Evolutionary conservation across 37 sponge, comb jelly and placozoan genomes (phyloP), one percentile per base, ranked within the genome.

Genomic region (Aplysina aerophoba): DNA sequence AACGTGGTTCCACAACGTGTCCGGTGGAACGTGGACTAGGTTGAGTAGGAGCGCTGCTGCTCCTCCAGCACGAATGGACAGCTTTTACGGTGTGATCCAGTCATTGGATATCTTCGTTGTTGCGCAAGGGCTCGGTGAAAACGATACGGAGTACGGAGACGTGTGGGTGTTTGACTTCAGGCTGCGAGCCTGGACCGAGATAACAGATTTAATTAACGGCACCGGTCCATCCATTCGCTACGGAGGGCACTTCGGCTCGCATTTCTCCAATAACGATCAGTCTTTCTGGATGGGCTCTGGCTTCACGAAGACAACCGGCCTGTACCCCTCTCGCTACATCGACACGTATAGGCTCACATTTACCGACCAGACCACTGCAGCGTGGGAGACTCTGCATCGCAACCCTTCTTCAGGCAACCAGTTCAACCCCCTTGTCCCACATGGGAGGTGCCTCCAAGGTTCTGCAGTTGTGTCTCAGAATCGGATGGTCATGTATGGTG

Each of bases 171-270:
- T 86, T 61, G 2, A 33, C 22, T 74, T 86, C 37, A 27, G 0
- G 4, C 53, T 37, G 28, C 17, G 39, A 17, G 1, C 72, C 31
- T 90, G 90, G 90, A 53, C 4, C 20, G 30, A 39, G 17, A 0
- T 86, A 28, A 33, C 30, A 22, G 50, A n/a, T n/a, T n/a, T n/a
- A n/a, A 53, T 80, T 5, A 55, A 27, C 14, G 87, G 87, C 0
- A 4, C 15, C 15, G 77, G 75, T 31, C 86, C 86, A 3, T 59
- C 56, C 15, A 1, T 35, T 20, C 86, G 90, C 12, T 90, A 90
- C 39, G 90, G 87, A 0, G 90, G 90, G 16, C 79, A 86, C 69
- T 81, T 81, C 81, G 90, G 90, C 6, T 79, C 81, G 27, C 33
- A 15, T 0, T 64, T 22, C 0, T 66, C 56, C 21, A 19, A 36